Conservation (phyloP, 2,888 invertebrate species). For the Carabus problematicus region DNA sequence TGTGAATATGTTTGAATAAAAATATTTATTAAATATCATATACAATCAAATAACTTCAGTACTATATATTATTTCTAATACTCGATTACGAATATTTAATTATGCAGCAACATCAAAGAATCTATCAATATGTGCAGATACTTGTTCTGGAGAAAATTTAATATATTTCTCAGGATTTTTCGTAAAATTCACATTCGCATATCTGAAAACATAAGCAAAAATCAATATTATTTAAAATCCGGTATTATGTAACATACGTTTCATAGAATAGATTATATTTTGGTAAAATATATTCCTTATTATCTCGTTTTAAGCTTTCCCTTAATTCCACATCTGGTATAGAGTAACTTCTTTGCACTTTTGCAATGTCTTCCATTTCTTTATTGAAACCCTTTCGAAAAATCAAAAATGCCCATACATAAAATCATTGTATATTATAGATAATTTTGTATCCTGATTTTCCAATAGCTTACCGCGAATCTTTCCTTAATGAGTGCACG, state of each 20-base stretch:
- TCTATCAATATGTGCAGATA: conserved; percentile 82
- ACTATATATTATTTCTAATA: too few species aligned
- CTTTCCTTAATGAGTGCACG: conserved; percentile 86
- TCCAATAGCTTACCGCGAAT: conserved; percentile 73
- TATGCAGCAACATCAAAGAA: conserved; percentile 91
- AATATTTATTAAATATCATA: conserved; percentile 12
- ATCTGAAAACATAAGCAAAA: conserved; percentile 60
- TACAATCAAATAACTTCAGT: too few species aligned
- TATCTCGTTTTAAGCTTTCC: conserved; percentile 86
- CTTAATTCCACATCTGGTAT: conserved; percentile 92
- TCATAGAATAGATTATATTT: conserved; percentile 84
- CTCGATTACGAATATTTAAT: conserved; percentile 40
- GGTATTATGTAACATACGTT: conserved; percentile 59
- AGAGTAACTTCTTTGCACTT: conserved; percentile 87
- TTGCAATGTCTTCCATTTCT: conserved; percentile 89
- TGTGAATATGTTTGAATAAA: not conserved
- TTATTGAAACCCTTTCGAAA: conserved; percentile 86
- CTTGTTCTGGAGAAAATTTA: conserved; percentile 86
- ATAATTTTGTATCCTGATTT: not conserved
- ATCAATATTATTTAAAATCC: conserved; percentile 4
- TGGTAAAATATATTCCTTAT: conserved; percentile 87
- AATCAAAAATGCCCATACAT: conserved; percentile 10
- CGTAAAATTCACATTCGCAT: conserved; percentile 79
- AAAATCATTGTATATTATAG: not conserved
- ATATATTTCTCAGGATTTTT: conserved; percentile 95